A percentile compares a stretch with the other conserved stretches of the same genome.
These are phyloP conservation scores for Puntigrus tetrazona DNA, from an alignment of 2,113 vertebrate genomes.

Conservation along the genomic window DNA sequence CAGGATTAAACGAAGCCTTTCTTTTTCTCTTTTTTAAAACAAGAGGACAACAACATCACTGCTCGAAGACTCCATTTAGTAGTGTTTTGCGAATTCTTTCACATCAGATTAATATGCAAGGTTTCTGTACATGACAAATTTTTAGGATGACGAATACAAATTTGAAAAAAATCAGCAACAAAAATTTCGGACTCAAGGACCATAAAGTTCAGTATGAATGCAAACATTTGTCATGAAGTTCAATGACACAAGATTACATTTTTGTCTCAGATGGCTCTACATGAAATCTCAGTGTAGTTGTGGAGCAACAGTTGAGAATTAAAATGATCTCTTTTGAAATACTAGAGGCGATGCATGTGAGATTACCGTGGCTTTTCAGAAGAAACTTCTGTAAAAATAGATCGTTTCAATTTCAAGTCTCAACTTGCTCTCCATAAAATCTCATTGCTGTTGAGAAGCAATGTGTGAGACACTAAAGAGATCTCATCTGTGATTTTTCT, in stretches of 20 bases:
- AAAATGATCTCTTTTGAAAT: not conserved
- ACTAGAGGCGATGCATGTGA: too few relatives aligned
- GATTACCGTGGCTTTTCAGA: too few relatives aligned
- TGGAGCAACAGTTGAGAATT: not conserved
- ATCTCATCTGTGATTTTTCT: not conserved
- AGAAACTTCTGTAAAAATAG: not conserved
- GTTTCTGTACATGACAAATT: too few relatives aligned
- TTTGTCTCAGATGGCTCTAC: not conserved
- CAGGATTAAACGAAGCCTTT: too few relatives aligned
- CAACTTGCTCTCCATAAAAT: not conserved
- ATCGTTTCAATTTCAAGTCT: not conserved
- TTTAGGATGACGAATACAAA: too few relatives aligned
- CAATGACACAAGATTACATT: too few relatives aligned
- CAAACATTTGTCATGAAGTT: not conserved
- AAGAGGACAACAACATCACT: too few relatives aligned
- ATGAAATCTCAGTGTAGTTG: not conserved
- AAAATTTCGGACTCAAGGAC: not conserved
- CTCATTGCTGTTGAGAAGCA: not conserved
- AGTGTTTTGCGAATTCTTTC: too few relatives aligned
- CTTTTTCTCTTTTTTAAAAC: too few relatives aligned
- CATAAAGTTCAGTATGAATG: not conserved
- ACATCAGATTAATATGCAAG: too few relatives aligned
- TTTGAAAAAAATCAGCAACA: too few relatives aligned
- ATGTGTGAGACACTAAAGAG: slow-evolving; percentile 6
- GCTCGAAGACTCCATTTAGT: too few relatives aligned